These are phyloP conservation scores for Drosophila trapezifrons DNA, from an alignment of 1,140 invertebrate species.

Conservation along the genomic window DNA sequence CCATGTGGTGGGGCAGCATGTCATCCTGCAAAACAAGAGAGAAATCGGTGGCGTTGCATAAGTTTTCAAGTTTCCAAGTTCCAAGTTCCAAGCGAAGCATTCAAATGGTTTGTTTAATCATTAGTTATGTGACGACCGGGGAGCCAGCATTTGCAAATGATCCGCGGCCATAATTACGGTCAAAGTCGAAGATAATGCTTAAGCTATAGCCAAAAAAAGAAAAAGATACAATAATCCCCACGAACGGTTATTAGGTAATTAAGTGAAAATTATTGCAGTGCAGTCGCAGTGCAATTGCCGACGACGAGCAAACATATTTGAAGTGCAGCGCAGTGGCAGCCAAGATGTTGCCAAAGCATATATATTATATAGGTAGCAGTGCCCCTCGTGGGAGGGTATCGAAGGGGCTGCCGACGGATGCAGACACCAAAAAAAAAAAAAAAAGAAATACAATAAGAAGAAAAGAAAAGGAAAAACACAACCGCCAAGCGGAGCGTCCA, in stretches of 20 bases:
- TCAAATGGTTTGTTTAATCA: constrained; percentile 77
- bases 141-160: constrained; percentile 71
- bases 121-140: constrained; percentile 63
- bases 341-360: constrained; percentile 45
- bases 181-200: constrained; percentile 20
- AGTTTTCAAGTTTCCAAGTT: constrained; percentile 3
- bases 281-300: constrained; percentile 50
- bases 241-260: constrained; percentile 72
- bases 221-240: constrained; percentile 21
- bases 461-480: constrained; percentile 28
- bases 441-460: constrained; percentile 13
- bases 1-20: constrained; percentile 47
- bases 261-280: constrained; percentile 75
- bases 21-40: constrained; percentile 64
- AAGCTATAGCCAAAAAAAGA: constrained; percentile 11
- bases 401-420: constrained; percentile 14
- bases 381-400: constrained; percentile 19
- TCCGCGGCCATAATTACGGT: constrained; percentile 67
- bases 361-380: constrained; percentile 41
- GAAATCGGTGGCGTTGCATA: constrained; percentile 52
- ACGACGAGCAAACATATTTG: constrained; percentile 65
- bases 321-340: too few species aligned
- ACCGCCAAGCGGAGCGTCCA: constrained; percentile 65
- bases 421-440: constrained; percentile 16
- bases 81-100: constrained; percentile 15